A percentile compares a stretch with the other conserved stretches of the same genome.
phyloP scores from a whole-genome alignment of 2,113 vertebrate species.

The Podarcis raffonei region DNA sequence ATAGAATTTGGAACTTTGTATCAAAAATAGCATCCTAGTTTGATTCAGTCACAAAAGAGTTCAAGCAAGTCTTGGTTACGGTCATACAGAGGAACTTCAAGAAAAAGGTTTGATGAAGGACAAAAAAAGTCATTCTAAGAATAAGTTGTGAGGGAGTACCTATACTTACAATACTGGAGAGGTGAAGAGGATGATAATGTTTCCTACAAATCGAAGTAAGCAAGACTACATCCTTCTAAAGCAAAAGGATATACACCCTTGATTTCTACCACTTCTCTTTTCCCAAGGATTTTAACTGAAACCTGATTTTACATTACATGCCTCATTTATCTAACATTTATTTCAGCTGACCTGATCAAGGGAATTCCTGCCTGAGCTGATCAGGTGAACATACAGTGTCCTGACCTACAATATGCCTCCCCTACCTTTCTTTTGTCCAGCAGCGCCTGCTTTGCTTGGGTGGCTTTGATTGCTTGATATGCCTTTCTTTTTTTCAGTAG shows the following conservation, averaged over 20 bases:
- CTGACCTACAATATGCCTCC: background rate
- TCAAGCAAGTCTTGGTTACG: background rate
- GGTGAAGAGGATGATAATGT: background rate
- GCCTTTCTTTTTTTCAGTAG: constrained; percentile 92
- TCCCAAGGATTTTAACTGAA: background rate
- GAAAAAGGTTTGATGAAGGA: background rate
- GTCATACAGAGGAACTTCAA: background rate
- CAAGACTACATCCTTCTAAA: background rate
- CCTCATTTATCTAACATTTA: no score
- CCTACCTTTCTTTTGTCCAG: constrained; percentile 87
- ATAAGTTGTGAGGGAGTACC: background rate
- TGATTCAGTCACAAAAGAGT: background rate
- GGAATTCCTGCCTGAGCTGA: background rate
- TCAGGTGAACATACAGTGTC: no score
- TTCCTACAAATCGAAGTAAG: background rate
- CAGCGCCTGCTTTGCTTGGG: constrained; percentile 90
- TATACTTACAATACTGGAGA: background rate
- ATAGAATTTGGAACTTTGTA: background rate
- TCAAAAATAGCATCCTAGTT: background rate
- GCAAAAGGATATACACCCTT: background rate
- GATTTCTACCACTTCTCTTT: background rate
- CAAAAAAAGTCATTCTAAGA: background rate
- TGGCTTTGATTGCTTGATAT: constrained; percentile 95
- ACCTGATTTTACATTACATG: background rate
- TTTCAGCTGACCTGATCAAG: no score